These are phyloP conservation scores for Nymphalis urticae DNA, from an alignment of 2,888 invertebrate species.

Conservation along the genomic window DNA sequence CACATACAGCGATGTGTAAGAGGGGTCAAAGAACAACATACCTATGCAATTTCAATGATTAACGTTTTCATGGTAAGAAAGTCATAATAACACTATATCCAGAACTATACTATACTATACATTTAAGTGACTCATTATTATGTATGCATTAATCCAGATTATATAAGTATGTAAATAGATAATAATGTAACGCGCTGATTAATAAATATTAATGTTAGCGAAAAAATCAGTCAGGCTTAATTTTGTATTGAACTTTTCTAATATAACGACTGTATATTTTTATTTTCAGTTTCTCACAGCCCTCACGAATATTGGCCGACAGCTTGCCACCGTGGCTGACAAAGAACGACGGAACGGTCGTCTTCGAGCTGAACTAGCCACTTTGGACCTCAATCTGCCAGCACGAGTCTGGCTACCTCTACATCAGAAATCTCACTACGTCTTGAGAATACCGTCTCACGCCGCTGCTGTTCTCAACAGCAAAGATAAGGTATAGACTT, in stretches of 20 bases:
- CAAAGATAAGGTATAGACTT: conserved; percentile 89
- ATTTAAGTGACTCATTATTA: no score
- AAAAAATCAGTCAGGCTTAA: no score
- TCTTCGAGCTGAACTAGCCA: conserved; percentile 94
- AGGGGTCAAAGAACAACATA: no score
- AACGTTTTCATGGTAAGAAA: no score
- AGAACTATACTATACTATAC: no score
- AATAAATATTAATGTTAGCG: no score
- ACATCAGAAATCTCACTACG: conserved; percentile 93
- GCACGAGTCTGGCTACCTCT: conserved; percentile 99
- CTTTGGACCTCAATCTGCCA: conserved; percentile 97
- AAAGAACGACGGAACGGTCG: conserved; percentile 94
- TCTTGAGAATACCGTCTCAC: conserved; percentile 97
- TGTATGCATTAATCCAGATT: no score
- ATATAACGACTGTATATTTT: conserved; percentile 33
- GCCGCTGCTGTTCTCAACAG: conserved; percentile 99
- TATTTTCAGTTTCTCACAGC: conserved; percentile 65
- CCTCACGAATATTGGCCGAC: conserved; percentile 70
- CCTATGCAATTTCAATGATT: no score
- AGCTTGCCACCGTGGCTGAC: conserved; percentile 70
- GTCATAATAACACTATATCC: no score
- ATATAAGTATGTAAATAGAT: no score
- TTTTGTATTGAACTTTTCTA: background rate
- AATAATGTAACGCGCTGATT: no score
- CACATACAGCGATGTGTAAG: no score